Conservation (phyloP, 1,140 invertebrate genomes). For the Subanguina moxae region DNA sequence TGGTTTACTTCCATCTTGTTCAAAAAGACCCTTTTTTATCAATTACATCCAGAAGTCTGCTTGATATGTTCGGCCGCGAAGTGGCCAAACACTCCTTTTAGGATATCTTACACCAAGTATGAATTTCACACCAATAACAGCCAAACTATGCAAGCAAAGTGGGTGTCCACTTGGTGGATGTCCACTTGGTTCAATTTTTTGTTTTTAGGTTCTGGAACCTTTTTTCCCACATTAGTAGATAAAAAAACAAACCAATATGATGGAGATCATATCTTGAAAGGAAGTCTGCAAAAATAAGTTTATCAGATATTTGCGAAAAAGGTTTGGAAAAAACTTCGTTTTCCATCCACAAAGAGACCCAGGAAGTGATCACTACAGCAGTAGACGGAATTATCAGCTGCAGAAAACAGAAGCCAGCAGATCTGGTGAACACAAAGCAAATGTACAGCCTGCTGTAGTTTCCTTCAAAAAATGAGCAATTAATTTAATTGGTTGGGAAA, state of each 20-base stretch:
- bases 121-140: too few relatives aligned
- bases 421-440: slow-evolving; percentile 56
- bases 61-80: too few relatives aligned
- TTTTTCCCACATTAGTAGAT: too few relatives aligned
- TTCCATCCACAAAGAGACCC: slow-evolving; percentile 59
- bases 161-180: too few relatives aligned
- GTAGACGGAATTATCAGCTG: slow-evolving; percentile 59
- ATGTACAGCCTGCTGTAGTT: slow-evolving; percentile 57
- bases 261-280: slow-evolving; percentile 66
- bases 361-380: slow-evolving; percentile 57
- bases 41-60: too few relatives aligned
- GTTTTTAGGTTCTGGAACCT: too few relatives aligned
- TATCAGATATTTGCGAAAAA: neutral
- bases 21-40: too few relatives aligned
- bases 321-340: slow-evolving; percentile 45
- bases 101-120: too few relatives aligned
- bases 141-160: too few relatives aligned
- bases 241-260: neutral
- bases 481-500: neutral
- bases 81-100: too few relatives aligned
- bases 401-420: slow-evolving; percentile 58
- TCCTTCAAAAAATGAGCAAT: slow-evolving; percentile 32
- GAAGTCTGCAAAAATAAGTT: neutral
- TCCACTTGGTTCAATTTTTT: too few relatives aligned
- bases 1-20: too few relatives aligned